Base-by-base conservation (phyloP, 2,797 vertebrate genomes). In the Macropus fuliginosus region DNA sequence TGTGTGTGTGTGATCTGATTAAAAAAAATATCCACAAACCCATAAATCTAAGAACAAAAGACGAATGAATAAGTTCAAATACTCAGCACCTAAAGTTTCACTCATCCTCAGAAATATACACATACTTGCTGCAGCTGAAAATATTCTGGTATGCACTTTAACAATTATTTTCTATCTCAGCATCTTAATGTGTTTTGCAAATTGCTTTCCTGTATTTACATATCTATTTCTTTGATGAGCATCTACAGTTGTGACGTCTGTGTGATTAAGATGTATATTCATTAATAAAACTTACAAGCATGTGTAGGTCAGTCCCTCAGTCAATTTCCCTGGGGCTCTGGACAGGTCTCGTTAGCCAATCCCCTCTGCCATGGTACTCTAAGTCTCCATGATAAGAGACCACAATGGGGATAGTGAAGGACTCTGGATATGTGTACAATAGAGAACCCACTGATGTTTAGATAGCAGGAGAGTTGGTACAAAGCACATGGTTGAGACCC, bases 201-300 rank as follows among this genome's bases (percentile, higher is more conserved):
- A n/a, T 40, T 90, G 56, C 81, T 94, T 92, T 87, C 55, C 5
- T 91, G 56, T n/a, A 12, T 93, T 96, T 81, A 94, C 46, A 2
- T 0, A 24, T 52, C 29, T 90, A 8, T 57, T 91, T 90, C 34
- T 90, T 92, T 66, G 55, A 46, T 54, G 31, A 91, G 56, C 57
- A 56, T 50, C 24, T 81, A 54, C 34, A 91, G 46, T 9, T 90
- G 46, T 93, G 93, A 46, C 29, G 6, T 29, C 56, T 50, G 40
- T 94, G 57, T 52, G 74, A 31, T 87, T 59, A 27, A 56, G 93
- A 74, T 56, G 59, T 92, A 2, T 90, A 54, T 3, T 16, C 18
- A 31, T 91, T 40, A 24, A 40, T 92, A 94, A 55, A 93, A 46
- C 55, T 40, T 96, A n/a, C 46, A 14, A 52, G n/a, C 52, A 59